Percentiles rank a stretch among this genome's conserved stretches.
Conservation (phyloP, 2,888 invertebrate genomes). For the Parnassius smintheus region DNA sequence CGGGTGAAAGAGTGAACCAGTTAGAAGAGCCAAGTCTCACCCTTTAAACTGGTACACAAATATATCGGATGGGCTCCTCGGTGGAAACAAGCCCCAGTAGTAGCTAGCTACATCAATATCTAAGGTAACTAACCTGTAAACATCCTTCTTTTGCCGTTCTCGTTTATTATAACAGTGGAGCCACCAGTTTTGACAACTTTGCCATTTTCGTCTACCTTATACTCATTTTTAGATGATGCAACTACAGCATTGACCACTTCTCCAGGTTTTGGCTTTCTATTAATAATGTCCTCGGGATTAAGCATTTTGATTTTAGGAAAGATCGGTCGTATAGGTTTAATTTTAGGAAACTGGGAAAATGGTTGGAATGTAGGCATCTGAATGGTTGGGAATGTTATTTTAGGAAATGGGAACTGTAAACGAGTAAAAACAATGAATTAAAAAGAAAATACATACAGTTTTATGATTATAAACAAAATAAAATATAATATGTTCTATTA, state of each 20-base stretch:
- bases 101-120: too few species aligned
- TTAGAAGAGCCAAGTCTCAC: too few species aligned
- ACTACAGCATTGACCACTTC: conserved; percentile 40
- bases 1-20: too few species aligned
- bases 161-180: conserved; percentile 39
- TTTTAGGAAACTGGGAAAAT: conserved; percentile 34
- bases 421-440: neutral
- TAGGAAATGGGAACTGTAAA: conserved; percentile 28
- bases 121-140: conserved; percentile 32
- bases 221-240: conserved; percentile 34
- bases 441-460: neutral
- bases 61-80: too few species aligned
- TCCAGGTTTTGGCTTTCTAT: conserved; percentile 35
- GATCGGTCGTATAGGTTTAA: conserved; percentile 23
- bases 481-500: too few species aligned
- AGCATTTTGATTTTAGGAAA: conserved; percentile 30
- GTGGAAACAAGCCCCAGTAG: too few species aligned
- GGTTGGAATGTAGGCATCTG: conserved; percentile 24
- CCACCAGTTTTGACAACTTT: conserved; percentile 40
- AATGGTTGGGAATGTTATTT: conserved; percentile 26
- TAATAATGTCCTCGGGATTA: conserved; percentile 39
- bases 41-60: too few species aligned
- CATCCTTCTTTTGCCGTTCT: conserved; percentile 40
- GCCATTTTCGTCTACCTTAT: conserved; percentile 37
- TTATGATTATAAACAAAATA: too few species aligned